Percentiles rank a stretch among this genome's conserved stretches.
Evolutionary conservation across 1,140 invertebrate species (phyloP).

Genomic region (Goniozus legneri): DNA sequence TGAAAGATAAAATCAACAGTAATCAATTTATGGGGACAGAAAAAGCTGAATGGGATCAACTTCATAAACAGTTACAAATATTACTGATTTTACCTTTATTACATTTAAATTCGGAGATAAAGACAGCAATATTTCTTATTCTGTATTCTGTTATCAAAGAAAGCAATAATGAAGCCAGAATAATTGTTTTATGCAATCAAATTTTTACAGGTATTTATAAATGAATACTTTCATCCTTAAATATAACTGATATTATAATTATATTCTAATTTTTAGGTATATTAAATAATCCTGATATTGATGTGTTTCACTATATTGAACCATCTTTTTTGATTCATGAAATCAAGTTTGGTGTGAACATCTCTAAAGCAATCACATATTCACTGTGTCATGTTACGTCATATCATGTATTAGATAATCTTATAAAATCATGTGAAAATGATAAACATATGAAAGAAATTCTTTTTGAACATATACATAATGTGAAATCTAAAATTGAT

Average conservation of each 20-base stretch:
- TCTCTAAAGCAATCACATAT: constrained; percentile 21
- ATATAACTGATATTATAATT: constrained; percentile 15
- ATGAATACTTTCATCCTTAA: constrained; percentile 7
- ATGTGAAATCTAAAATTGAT: constrained; percentile 24
- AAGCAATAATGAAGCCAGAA: constrained; percentile 14
- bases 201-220: constrained; percentile 31
- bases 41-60: constrained; percentile 17
- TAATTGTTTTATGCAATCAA: constrained; percentile 22
- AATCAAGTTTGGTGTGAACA: constrained; percentile 14
- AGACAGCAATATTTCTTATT: constrained; percentile 26
- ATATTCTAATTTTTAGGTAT: constrained; percentile 22
- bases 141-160: constrained; percentile 31
- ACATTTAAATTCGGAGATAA: constrained; percentile 24
- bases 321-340: constrained; percentile 17
- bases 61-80: constrained; percentile 29
- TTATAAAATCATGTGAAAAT: constrained; percentile 14
- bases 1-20: constrained; percentile 26
- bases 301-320: constrained; percentile 29
- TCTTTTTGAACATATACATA: constrained; percentile 27
- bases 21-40: too few relatives aligned
- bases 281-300: constrained; percentile 20
- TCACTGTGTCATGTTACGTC: constrained; percentile 21
- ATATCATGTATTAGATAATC: constrained; percentile 17
- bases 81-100: constrained; percentile 29
- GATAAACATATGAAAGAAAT: constrained; percentile 11